Base-by-base conservation (phyloP, 1,140 invertebrate genomes). In the Drosophila dunni region DNA sequence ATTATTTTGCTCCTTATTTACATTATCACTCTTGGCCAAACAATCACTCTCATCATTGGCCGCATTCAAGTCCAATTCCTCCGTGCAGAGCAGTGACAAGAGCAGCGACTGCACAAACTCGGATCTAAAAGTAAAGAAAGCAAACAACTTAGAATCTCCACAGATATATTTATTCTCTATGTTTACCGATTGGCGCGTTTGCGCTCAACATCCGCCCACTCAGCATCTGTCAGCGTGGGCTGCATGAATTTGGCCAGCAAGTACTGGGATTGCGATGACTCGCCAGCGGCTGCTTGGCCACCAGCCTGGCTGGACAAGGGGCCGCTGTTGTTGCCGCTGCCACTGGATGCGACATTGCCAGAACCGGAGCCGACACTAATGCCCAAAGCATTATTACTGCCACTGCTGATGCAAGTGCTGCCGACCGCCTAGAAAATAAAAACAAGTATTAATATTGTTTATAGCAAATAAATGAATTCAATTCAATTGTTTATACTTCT, bases 181-280 rank as follows among this genome's bases (percentile, higher is more conserved):
- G 53, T 65, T 75, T 75, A 92, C 92, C 91, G 79, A 81, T 92
- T 80, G 56, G 91, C 88, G 48, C 91, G 80, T 61, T 91, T 89
- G 53, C 85, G 65, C 72, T 92, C 91, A 50, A 92, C 60, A 62
- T 83, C 83, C 74, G 83, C 90, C 76, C 81, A 84, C 64, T 92
- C 92, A 50, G 78, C 79, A 69, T 92, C 92, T 48, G 81, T 82
- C 15, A 92, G 74, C 13, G 78, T 88, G 60, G 91, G 92, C 79
- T 91, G 81, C 90, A 92, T 92, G 33, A 92, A 92, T 75, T 92
- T 90, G 65, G 91, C 80, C 60, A 92, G 76, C 70, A 92, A 83
- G 61, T 71, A 91, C 63, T 89, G 88, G 29, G 81, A 83, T 71
- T 89, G 77, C 24, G 76, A 75, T 20, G 76, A 72, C 42, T 85